Evolutionary conservation across 2,113 vertebrate species (phyloP).

Genomic region (Psilopsiagon aymara): DNA sequence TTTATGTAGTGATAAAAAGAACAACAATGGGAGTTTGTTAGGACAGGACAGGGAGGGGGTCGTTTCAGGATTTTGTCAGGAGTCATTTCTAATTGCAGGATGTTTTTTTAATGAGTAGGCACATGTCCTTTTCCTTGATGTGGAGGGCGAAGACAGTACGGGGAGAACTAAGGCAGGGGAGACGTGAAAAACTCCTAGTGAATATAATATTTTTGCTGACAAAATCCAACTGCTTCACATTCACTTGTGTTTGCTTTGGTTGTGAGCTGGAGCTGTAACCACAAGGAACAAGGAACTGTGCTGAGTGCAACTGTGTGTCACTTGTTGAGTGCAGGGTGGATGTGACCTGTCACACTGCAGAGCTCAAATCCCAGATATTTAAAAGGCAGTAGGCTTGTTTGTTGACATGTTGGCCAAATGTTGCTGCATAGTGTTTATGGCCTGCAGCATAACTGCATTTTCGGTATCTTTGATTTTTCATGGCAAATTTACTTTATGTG

Average conservation of each 20-base stretch:
- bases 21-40: slow-evolving; percentile 47
- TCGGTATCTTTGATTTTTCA: neutral
- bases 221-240: neutral
- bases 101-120: slow-evolving; percentile 57
- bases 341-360: neutral
- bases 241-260: neutral
- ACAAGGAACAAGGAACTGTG: neutral
- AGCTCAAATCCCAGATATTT: neutral
- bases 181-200: neutral
- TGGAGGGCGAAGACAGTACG: neutral
- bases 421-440: neutral
- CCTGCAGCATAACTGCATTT: neutral
- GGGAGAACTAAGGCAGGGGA: neutral
- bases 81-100: slow-evolving; percentile 53
- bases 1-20: slow-evolving; percentile 33
- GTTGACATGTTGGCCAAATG: neutral
- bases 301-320: neutral
- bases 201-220: neutral
- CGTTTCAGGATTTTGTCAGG: slow-evolving; percentile 47
- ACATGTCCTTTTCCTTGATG: slow-evolving; percentile 43
- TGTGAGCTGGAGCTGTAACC: neutral
- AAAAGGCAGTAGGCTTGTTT: neutral
- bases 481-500: neutral
- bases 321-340: neutral
- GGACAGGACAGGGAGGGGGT: slow-evolving; percentile 35